Evolutionary conservation across 2,113 vertebrate genomes (phyloP).

Genomic region (Sceloporus tristichus): DNA sequence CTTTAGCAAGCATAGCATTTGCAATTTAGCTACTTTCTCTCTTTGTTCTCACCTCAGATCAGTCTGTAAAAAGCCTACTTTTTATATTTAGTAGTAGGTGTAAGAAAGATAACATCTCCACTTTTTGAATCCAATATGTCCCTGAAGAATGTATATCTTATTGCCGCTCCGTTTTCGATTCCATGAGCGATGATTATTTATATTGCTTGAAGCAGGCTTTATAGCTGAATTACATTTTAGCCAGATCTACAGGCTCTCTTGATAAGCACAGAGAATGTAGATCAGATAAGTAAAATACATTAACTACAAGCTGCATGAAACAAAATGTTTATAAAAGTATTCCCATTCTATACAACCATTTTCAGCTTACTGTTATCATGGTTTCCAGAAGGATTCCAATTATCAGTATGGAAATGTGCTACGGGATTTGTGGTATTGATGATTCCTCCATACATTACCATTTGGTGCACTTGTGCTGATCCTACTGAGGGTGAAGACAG

Average conservation of each 20-base stretch:
- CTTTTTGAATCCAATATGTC: conserved; percentile 13
- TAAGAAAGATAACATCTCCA: conserved; percentile 35
- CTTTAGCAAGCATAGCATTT: conserved; percentile 40
- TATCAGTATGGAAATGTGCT: background rate
- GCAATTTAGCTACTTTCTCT: conserved; percentile 41
- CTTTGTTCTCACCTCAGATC: conserved; percentile 30
- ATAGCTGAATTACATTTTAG: conserved; percentile 18
- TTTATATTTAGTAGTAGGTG: conserved; percentile 6
- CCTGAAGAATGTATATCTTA: conserved; percentile 20
- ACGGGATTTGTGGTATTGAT: background rate
- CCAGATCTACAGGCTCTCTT: background rate
- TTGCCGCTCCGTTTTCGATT: conserved; percentile 12
- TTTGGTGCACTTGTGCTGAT: background rate
- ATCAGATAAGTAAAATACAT: background rate
- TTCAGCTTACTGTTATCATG: background rate
- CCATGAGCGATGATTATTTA: conserved; percentile 28
- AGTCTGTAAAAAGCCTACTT: conserved; percentile 39
- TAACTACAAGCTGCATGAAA: background rate
- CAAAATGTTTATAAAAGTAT: conserved; percentile 26
- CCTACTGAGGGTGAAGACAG: background rate
- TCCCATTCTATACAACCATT: background rate
- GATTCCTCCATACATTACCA: background rate
- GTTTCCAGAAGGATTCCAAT: background rate
- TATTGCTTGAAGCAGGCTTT: conserved; percentile 14
- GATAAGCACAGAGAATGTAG: conserved; percentile 20